Percentiles rank a stretch among this genome's conserved stretches.
phyloP scores from a whole-genome alignment of 2,113 vertebrate genomes.

The Polypterus senegalus region DNA sequence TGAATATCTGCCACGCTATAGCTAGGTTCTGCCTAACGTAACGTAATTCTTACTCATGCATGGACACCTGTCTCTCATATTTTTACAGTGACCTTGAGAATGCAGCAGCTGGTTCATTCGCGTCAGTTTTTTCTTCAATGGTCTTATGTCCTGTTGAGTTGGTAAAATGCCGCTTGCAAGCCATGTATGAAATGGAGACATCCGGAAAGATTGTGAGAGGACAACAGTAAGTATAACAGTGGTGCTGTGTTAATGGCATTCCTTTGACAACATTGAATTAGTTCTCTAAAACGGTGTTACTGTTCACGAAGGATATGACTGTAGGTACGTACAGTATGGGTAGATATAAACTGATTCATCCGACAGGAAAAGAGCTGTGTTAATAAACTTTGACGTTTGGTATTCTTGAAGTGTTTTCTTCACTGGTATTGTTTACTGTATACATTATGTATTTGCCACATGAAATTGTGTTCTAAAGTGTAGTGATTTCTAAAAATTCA shows the following conservation, averaged over 20 bases:
- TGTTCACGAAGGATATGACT: too few relatives aligned
- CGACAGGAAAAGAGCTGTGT: too few relatives aligned
- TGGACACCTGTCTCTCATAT: constrained; percentile 9
- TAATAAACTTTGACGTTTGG: too few relatives aligned
- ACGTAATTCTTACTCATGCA: neutral
- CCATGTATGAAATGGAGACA: constrained; percentile 83
- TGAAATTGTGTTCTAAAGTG: too few relatives aligned
- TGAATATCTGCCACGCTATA: neutral
- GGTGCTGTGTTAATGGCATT: neutral
- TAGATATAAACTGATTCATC: too few relatives aligned
- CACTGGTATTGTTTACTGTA: too few relatives aligned
- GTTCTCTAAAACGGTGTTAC: too few relatives aligned
- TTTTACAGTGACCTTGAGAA: constrained; percentile 75
- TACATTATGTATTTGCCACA: too few relatives aligned
- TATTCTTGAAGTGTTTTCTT: too few relatives aligned
- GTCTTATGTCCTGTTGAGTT: constrained; percentile 90
- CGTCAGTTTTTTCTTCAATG: constrained; percentile 80
- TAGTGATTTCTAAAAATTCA: too few relatives aligned
- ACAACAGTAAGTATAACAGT: constrained; percentile 62
- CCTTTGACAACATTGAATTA: too few relatives aligned
- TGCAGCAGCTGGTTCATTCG: constrained; percentile 76
- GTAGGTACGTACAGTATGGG: too few relatives aligned
- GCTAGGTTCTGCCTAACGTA: neutral
- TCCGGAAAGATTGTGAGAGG: constrained; percentile 67
- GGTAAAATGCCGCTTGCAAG: constrained; percentile 88